A percentile compares a stretch with the other conserved stretches of the same genome.
These are phyloP conservation scores for Leuciscus idus DNA, from an alignment of 2,113 vertebrate genomes.

Conservation along the genomic window DNA sequence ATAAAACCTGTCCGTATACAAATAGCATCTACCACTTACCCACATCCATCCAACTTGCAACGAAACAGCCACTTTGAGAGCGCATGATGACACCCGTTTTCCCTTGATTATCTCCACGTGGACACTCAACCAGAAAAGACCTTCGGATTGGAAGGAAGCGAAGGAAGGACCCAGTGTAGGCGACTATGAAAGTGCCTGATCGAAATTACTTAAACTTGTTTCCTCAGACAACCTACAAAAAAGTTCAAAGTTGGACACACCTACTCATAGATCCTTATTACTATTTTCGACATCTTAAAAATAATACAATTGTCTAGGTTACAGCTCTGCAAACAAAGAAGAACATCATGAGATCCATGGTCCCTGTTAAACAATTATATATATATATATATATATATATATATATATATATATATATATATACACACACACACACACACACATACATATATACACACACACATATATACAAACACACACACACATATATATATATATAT, in stretches of 20 bases:
- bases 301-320: not conserved
- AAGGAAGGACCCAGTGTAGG: constrained; percentile 20
- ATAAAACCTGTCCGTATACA: not conserved
- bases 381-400: no score
- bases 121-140: not conserved
- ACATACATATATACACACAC: no score
- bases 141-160: no score
- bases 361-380: no score
- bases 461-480: no score
- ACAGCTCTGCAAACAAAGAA: not conserved
- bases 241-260: not conserved
- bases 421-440: no score
- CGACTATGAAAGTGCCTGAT: constrained; percentile 12
- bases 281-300: not conserved
- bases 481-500: no score
- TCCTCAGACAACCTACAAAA: no score
- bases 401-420: no score
- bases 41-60: no score
- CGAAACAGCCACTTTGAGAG: not conserved
- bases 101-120: constrained; percentile 25
- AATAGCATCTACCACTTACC: not conserved
- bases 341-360: no score
- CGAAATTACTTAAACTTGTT: not conserved
- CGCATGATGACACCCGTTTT: no score
- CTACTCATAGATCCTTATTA: not conserved